Evolutionary conservation across 1,140 invertebrate genomes (phyloP), one percentile per base, ranked within the genome.

Genomic region (Megalopta genalis): DNA sequence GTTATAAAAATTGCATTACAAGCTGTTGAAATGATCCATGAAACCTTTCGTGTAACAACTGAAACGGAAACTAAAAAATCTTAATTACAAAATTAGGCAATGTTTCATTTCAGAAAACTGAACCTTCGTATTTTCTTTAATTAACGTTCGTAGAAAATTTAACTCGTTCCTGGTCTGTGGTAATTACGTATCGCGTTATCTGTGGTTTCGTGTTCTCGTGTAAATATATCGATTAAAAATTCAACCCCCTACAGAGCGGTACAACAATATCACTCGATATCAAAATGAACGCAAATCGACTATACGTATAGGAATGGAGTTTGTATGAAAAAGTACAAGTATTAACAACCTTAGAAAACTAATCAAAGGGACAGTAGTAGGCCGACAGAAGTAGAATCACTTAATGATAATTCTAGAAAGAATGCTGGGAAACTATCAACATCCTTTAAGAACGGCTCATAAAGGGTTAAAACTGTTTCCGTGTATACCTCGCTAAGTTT

Each of bases 161-260:
- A n/a, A 9, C 54, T 21, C 54, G 18, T n/a, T 21, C 18, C 21
- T 57, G 6, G 54, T 57, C 54, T 57, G 21, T 57, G 54, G 21
- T 57, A 18, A 52, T 52, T 86, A 66, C 65, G 64, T 67, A 67
- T 89, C 77, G 69, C 72, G 77, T 68, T 42, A 62, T 82, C 27
- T n/a, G 54, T 57, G 54, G n/a, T 57, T n/a, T 25, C 54, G 37
- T 73, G 69, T 62, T 64, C 9, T 46, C 12, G 42, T 59, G 63
- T 66, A 64, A 77, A 71, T 54, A 71, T 54, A 49, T 68, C n/a
- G 42, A 49, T 77, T 32, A 42, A 72, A 78, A 64, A 46, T 64
- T 27, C 16, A 37, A 64, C 2, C n/a, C 27, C 27, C 46, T 72
- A 42, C 7, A 46, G 18, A 46, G 25, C 32, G 23, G 18, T 49